Evolutionary conservation across 1,140 invertebrate genomes (phyloP).

Genomic region (Drosophila auraria): DNA sequence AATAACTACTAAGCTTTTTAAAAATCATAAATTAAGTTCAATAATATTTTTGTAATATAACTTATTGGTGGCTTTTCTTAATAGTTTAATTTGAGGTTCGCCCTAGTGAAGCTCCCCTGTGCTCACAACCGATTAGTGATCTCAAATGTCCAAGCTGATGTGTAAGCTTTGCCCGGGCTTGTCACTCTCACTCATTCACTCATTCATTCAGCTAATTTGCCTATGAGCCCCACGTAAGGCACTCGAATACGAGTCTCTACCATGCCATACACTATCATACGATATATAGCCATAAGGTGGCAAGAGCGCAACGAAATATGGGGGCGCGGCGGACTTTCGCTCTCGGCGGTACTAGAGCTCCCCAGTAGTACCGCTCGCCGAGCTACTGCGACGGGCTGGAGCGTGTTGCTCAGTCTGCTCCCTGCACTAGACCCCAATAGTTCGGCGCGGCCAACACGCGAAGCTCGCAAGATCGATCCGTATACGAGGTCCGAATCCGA

Average conservation of each 20-base stretch:
- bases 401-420: constrained; percentile 37
- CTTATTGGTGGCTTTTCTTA: too few relatives aligned
- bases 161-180: constrained; percentile 4
- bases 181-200: constrained; percentile 32
- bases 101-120: not conserved
- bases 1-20: too few relatives aligned
- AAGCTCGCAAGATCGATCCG: constrained; percentile 45
- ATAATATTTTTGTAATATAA: not conserved
- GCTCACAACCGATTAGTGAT: constrained; percentile 16
- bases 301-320: constrained; percentile 18
- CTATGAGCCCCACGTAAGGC: constrained; percentile 11
- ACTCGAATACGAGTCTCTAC: constrained; percentile 22
- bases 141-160: not conserved
- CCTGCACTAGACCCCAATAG: constrained; percentile 49
- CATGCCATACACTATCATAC: constrained; percentile 15
- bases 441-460: constrained; percentile 39
- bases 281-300: constrained; percentile 13
- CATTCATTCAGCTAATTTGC: constrained; percentile 41
- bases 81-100: too few relatives aligned
- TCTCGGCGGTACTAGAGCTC: constrained; percentile 23
- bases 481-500: constrained; percentile 9
- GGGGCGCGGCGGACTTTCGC: constrained; percentile 40
- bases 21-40: not conserved
- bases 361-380: constrained; percentile 19
- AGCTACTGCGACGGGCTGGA: constrained; percentile 29